Evolutionary conservation across 1,140 invertebrate genomes (phyloP), one percentile per base, ranked within the genome.

Genomic region (Homalodisca vitripennis): DNA sequence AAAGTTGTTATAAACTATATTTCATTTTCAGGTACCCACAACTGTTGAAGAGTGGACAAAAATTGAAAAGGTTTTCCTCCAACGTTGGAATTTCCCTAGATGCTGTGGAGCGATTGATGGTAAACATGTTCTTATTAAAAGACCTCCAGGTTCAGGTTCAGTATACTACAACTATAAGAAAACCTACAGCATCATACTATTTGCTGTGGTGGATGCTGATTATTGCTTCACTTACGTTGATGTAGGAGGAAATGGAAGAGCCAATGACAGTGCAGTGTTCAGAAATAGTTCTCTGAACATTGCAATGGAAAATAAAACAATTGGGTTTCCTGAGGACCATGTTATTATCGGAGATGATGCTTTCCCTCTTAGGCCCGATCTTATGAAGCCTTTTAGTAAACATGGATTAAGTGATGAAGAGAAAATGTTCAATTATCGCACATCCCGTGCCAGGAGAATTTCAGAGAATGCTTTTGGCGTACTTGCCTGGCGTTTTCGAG

Each of bases 381-480:
- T 62, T 22, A 70, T 71, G 70, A 70, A 71, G 57, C 67, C 70
- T 12, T 71, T 41, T 55, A 71, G 53, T n/a, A 62, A 51, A n/a
- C 68, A 70, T 69, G 41, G 48, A 20, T 6, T 53, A 6, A 53
- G 48, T 53, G 48, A 22, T 53, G 48, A 22, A 53, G 22, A n/a
- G n/a, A 53, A 53, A 6, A 53, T 53, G 20, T 53, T 53, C 20
- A 17, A 22, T 53, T 22, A 53, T 53, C 48, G 48, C 20, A n/a
- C 48, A 12, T 53, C 20, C 48, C 48, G 75, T 62, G 77, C 74
- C 14, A 47, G 75, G 32, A 34, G 75, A 48, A 74, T 77, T 14
- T 72, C 80, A 13, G 80, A 82, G 69, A 81, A 81, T 72, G 75
- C 76, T 17, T 82, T 82, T 76, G 80, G 80, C 13, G 79, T 80